Conservation (phyloP, 2,888 invertebrate species). For the Abrostola triplasia region DNA sequence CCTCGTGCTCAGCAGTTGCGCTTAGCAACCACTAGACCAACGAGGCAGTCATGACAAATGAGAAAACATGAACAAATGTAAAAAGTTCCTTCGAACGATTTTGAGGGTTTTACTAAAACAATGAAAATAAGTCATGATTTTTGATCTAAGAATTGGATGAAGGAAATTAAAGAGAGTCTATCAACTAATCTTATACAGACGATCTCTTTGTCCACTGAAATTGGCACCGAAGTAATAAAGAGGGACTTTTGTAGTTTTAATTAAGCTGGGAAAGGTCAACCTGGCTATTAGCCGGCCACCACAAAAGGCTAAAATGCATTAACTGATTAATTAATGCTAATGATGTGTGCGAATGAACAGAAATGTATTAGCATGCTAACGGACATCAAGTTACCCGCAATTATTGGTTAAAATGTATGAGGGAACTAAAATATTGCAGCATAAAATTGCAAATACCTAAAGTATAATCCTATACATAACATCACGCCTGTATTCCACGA, state of each 20-base stretch:
- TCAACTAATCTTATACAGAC: not conserved
- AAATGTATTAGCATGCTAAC: not conserved
- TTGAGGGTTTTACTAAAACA: no score
- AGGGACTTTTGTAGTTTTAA: not conserved
- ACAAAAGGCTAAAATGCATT: not conserved
- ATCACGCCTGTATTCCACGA: no score
- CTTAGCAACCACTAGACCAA: no score
- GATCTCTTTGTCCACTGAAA: not conserved
- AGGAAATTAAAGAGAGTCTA: not conserved
- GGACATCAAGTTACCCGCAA: not conserved
- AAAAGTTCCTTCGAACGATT: no score
- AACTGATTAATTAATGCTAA: not conserved
- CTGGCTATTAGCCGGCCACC: not conserved
- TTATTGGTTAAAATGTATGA: no score
- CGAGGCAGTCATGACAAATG: no score
- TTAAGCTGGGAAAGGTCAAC: slow-evolving; percentile 2
- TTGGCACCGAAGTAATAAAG: not conserved
- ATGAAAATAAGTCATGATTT: no score
- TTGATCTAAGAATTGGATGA: not conserved
- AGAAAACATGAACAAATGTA: no score
- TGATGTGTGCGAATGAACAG: not conserved
- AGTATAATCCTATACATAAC: no score
- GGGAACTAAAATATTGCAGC: no score
- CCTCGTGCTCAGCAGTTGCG: no score
- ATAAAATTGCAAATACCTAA: no score